Conservation (phyloP, 2,113 vertebrate species). For the Actenoides lindsayi region DNA sequence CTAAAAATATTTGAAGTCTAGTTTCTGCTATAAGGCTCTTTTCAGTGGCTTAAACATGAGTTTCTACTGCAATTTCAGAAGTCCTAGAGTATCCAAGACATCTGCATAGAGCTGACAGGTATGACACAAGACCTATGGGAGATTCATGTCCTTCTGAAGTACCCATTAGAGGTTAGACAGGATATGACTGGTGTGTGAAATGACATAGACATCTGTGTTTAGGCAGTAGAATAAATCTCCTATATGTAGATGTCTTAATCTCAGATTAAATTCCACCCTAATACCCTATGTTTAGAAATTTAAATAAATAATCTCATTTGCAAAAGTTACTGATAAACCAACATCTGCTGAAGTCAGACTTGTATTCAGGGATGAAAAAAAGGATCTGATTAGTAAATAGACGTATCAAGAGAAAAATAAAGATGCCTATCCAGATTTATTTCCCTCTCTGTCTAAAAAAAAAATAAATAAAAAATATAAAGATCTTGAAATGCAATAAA, state of each 20-base stretch:
- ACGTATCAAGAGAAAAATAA: neutral
- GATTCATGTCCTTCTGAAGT: neutral
- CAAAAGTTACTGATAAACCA: neutral
- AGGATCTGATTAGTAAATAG: neutral
- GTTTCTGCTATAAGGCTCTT: neutral
- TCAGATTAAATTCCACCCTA: neutral
- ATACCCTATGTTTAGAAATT: neutral
- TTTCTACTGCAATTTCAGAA: conserved; percentile 20
- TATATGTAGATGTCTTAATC: neutral
- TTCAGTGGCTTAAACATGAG: neutral
- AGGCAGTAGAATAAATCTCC: neutral
- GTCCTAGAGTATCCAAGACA: conserved; percentile 5
- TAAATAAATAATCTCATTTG: neutral
- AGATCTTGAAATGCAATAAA: neutral
- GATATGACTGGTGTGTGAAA: neutral
- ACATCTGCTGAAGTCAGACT: neutral
- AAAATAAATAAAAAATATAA: neutral
- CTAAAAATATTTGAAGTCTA: neutral
- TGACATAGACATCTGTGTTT: neutral
- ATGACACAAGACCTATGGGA: neutral
- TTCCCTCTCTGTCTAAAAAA: neutral
- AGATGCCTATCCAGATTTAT: neutral
- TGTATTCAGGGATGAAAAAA: neutral
- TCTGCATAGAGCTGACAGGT: neutral
- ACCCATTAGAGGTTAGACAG: neutral